Evolutionary conservation across 2,888 invertebrate species (phyloP), one percentile per base, ranked within the genome.

Genomic region (Archips xylosteana): DNA sequence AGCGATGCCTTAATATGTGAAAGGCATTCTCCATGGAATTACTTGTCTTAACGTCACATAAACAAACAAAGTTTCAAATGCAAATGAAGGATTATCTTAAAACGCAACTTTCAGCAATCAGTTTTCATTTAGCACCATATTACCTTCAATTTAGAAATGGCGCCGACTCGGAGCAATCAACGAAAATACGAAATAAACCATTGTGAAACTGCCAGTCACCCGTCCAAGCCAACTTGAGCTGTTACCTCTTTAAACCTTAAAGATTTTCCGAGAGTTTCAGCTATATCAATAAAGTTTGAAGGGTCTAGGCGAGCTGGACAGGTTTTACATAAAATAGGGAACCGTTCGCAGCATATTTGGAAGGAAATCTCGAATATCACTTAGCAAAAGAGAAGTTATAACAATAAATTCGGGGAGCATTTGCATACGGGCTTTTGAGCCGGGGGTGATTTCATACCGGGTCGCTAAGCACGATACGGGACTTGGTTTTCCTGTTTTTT

Each of bases 401-500:
- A 91, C 92, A 89, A 93, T 92, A 93, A 93, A 92, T 93, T 89
- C 83, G 86, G 85, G 89, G 89, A 88, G 85, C 88, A 92, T 92
- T 92, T 91, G 87, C 91, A 92, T 92, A 87, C 90, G 86, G 84
- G 78, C 83, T 83, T 84, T 87, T 85, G 83, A 81, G 78, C 80
- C 82, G 76, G 85, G 90, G 91, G 89, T 85, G 88, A 83, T 85
- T 86, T 83, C 77, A 81, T 81, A 85, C 86, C 89, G 92, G 89
- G 81, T 90, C 90, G 88, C 90, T 91, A 85, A 85, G 80, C 89
- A 89, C 88, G 87, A 88, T 88, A 83, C 81, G 74, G 80, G 80
- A 78, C 76, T 77, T 75, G 76, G 75, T 74, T 87, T 87, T 86
- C 82, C 82, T 85, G 80, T 83, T 85, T 81, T 23, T 80, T 79